Percentiles rank a stretch among this genome's conserved stretches.
Evolutionary conservation across 2,888 invertebrate species (phyloP).

Genomic region (Pachymerium ferrugineum): DNA sequence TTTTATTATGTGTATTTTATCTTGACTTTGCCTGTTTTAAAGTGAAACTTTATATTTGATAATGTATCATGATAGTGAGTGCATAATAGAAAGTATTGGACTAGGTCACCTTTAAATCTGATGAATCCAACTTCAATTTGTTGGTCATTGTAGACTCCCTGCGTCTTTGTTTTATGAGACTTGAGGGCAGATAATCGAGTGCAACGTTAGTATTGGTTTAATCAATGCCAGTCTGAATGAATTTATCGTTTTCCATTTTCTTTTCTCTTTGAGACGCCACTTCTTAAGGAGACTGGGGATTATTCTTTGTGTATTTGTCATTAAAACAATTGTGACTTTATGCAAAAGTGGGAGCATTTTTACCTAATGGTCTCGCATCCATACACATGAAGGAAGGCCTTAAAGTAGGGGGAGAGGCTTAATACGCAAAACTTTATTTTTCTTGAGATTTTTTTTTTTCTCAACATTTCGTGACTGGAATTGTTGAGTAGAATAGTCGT

Average conservation of each 20-base stretch:
- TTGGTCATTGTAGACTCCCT: constrained; percentile 2
- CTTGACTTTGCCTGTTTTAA: no score
- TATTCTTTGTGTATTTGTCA: neutral
- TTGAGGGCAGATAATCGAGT: neutral
- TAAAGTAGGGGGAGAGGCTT: no score
- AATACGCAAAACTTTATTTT: neutral
- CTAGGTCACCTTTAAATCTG: neutral
- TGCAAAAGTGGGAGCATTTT: neutral
- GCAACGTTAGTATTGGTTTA: constrained; percentile 4
- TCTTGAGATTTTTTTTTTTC: neutral
- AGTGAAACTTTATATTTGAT: no score
- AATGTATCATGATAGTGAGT: no score
- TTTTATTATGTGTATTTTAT: no score
- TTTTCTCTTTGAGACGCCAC: neutral
- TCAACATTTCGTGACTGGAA: neutral
- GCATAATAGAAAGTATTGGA: no score
- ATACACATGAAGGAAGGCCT: neutral
- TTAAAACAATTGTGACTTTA: neutral
- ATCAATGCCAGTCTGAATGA: neutral
- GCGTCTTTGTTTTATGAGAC: constrained; percentile 5
- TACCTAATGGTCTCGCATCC: neutral
- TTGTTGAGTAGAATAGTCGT: neutral
- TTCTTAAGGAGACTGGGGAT: neutral
- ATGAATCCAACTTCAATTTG: neutral
- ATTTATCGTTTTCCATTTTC: neutral